Base-by-base conservation (phyloP, 2,113 vertebrate genomes). In the Oncorhynchus tshawytscha region DNA sequence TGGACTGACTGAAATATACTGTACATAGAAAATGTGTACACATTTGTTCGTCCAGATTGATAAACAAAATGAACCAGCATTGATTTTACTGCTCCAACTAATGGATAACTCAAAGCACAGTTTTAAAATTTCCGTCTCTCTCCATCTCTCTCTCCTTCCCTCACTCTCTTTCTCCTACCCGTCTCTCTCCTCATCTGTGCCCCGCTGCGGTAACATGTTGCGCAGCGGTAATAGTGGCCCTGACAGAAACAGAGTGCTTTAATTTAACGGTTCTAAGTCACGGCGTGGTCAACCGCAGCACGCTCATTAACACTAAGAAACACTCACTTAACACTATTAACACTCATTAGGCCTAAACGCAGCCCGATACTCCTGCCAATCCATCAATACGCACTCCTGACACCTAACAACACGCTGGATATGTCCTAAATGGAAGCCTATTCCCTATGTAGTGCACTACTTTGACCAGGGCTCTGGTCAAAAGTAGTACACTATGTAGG, bases 271-370 rank as follows among this genome's bases (percentile, higher is more conserved):
- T 5, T 11, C 24, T 54, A 64, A 75, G 76, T 74, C 71, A 29
- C 9, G 12, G 39, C 64, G 73, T 22, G 73, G 70, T 66, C 59
- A 74, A 78, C 78, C 81, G 31, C 82, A 62, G 76, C 18, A 67
- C 11, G 0, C 64, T 73, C 76, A 79, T 87, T 75, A 86, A 83
- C 84, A 84, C 34, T 13, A 24, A 34, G 54, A 15, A 49, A 27
- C 77, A 74, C 83, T 64, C 34, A 71, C 80, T 88, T 78, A 78
- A 64, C 74, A 66, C 15, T 65, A 67, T 85, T 78, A 86, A 79
- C 79, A 48, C 75, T 80, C 64, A 9, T 75, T 64, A 45, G 67
- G 72, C 48, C 31, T 70, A 75, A 34, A 25, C 27, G 11, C 22
- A 5, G 45, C 13, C 67, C 27, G 59, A 70, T 16, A 34, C 27